phyloP scores from a whole-genome alignment of 2,113 vertebrate genomes.

The Nestor notabilis region DNA sequence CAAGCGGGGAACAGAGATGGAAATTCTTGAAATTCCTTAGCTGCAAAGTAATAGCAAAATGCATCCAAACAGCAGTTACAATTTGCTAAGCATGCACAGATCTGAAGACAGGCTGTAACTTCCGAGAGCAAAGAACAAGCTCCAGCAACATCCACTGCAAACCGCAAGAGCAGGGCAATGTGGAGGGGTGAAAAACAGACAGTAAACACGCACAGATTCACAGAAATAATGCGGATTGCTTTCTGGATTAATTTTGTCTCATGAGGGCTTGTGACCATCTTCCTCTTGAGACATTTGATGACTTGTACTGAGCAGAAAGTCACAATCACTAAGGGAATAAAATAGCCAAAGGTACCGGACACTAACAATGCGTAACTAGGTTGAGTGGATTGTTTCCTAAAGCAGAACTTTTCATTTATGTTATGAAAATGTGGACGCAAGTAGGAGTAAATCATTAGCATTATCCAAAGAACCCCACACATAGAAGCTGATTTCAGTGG shows the following conservation, averaged over 20 bases:
- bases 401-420: background rate
- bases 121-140: background rate
- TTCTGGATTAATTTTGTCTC: conserved; percentile 41
- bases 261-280: background rate
- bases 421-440: rapidly evolving
- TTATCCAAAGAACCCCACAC: conserved; percentile 70
- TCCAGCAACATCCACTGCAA: background rate
- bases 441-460: background rate
- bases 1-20: background rate
- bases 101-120: background rate
- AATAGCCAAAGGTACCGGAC: conserved; percentile 12
- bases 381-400: background rate
- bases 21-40: conserved; percentile 72
- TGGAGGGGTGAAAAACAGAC: conserved; percentile 77
- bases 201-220: conserved; percentile 74
- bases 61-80: conserved; percentile 80
- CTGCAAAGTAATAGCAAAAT: conserved; percentile 80
- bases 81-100: conserved; percentile 54
- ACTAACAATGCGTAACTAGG: background rate
- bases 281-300: conserved; percentile 57
- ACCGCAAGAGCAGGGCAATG: background rate
- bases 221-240: conserved; percentile 67
- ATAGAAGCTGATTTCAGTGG: conserved; percentile 45
- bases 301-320: conserved; percentile 75
- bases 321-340: conserved; percentile 66